Evolutionary conservation across 2,113 vertebrate species (phyloP), one percentile per base, ranked within the genome.

Genomic region (Ailuropoda melanoleuca): DNA sequence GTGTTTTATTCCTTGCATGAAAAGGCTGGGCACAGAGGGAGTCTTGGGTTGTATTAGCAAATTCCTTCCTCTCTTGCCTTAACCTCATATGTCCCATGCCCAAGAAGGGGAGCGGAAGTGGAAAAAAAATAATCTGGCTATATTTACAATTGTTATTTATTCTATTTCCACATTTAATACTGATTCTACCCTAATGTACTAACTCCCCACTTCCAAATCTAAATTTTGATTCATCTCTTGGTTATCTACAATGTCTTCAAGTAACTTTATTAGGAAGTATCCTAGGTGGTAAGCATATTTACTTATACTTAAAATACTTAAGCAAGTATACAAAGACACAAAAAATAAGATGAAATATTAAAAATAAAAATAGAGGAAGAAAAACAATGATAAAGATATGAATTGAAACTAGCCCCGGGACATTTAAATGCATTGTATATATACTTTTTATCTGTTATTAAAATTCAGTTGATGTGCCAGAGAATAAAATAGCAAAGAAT

Each of bases 221-320:
- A 83, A 58, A 86, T 75, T 88, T 90, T 39, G 37, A 96, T 72
- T 90, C 11, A 58, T 14, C 48, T 90, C 74, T 78, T 87, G 17
- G 8, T 70, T 87, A 86, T 77, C 26, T 82, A 81, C 7, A 92
- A n/a, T 68, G 11, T 66, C 18, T 87, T 89, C 26, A 68, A 77
- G 24, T 72, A 92, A 92, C 29, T 74, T 62, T 43, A 64, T 87
- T 48, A 78, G 56, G 37, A 95, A 88, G 46, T 10, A 62, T 43
- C 24, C 17, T 66, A 90, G 18, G 11, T 68, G 4, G 50, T 70
- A 2, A 56, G 64, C 39, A 31, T 56, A 11, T 55, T 60, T 80
- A 64, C 72, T 43, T 46, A 86, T 70, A 87, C 70, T 84, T 88
- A 66, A 55, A 84, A 94, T 60, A 95, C 58, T 95, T 95, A 81